A percentile compares a stretch with the other conserved stretches of the same genome.
These are phyloP conservation scores for Heliornis fulica DNA, from an alignment of 2,113 vertebrate genomes.

Conservation along the genomic window DNA sequence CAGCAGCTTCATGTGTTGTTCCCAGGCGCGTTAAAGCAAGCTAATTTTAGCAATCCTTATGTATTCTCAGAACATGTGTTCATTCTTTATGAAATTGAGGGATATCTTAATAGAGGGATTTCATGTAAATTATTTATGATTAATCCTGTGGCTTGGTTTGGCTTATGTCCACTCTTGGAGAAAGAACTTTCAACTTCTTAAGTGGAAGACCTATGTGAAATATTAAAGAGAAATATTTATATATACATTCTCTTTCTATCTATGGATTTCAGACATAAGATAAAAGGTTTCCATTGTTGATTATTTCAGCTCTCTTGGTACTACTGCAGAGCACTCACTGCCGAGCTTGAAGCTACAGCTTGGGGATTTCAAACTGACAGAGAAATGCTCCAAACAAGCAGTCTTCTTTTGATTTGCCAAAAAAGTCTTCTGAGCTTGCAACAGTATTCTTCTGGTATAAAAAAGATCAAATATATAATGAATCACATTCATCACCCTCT, in stretches of 20 bases:
- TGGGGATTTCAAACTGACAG: slow-evolving; percentile 50
- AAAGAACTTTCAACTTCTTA: slow-evolving; percentile 44
- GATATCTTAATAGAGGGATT: slow-evolving; percentile 23
- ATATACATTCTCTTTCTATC: slow-evolving; percentile 11
- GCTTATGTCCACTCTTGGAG: background rate
- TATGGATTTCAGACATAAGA: slow-evolving; percentile 43
- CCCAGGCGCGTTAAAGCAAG: background rate
- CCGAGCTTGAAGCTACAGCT: background rate
- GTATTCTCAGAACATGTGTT: slow-evolving; percentile 39
- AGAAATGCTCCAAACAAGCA: slow-evolving; percentile 35
- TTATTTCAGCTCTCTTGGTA: slow-evolving; percentile 39
- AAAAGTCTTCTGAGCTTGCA: slow-evolving; percentile 5
- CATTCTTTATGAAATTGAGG: background rate
- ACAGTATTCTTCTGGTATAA: background rate
- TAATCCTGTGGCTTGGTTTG: slow-evolving; percentile 18
- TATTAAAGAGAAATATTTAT: slow-evolving; percentile 62
- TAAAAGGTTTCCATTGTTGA: slow-evolving; percentile 55
- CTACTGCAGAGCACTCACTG: slow-evolving; percentile 12
- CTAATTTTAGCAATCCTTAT: slow-evolving; percentile 34
- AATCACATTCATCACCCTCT: background rate
- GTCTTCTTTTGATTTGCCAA: slow-evolving; percentile 31
- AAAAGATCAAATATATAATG: slow-evolving; percentile 22
- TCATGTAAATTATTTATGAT: slow-evolving; percentile 48
- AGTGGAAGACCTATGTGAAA: slow-evolving; percentile 30
- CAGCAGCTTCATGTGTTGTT: slow-evolving; percentile 12